Conservation (phyloP, 2,888 invertebrate genomes). For the Tupiocoris notatus region DNA sequence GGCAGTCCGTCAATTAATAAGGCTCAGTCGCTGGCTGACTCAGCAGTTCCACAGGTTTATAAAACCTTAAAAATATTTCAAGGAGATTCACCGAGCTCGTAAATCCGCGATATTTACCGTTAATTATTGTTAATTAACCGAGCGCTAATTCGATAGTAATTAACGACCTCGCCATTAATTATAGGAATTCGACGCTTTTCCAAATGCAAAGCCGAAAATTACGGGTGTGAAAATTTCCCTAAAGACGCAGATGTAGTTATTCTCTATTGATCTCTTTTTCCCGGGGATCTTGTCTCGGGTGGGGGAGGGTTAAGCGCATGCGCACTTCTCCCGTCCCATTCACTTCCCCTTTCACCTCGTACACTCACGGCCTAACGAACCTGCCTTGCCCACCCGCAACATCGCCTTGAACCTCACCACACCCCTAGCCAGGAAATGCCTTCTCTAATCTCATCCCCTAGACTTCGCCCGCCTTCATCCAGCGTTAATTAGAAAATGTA, state of each 20-base stretch:
- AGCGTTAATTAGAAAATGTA: slow-evolving; percentile 25
- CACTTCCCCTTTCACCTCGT: not conserved
- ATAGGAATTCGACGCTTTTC: not conserved
- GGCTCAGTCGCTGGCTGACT: too few species aligned
- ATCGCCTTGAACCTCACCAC: not conserved
- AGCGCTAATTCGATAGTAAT: too few species aligned
- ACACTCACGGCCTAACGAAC: slow-evolving; percentile 15
- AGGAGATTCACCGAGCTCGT: too few species aligned
- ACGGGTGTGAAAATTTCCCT: slow-evolving; percentile 40
- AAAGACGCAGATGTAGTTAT: slow-evolving; percentile 42
- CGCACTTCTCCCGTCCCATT: slow-evolving; percentile 6
- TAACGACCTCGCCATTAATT: too few species aligned
- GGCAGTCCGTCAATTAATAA: too few species aligned
- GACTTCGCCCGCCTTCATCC: not conserved
- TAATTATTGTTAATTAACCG: too few species aligned
- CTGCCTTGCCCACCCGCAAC: not conserved
- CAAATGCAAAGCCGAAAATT: slow-evolving; percentile 9
- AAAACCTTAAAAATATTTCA: too few species aligned
- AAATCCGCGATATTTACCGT: too few species aligned
- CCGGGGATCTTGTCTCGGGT: not conserved
- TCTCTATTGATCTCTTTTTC: slow-evolving; percentile 38
- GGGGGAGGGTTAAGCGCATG: slow-evolving; percentile 12
- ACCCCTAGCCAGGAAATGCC: not conserved
- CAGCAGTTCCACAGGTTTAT: too few species aligned
- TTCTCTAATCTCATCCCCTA: not conserved